Base-by-base conservation (phyloP, 2,888 invertebrate genomes). In the Idaea straminata region DNA sequence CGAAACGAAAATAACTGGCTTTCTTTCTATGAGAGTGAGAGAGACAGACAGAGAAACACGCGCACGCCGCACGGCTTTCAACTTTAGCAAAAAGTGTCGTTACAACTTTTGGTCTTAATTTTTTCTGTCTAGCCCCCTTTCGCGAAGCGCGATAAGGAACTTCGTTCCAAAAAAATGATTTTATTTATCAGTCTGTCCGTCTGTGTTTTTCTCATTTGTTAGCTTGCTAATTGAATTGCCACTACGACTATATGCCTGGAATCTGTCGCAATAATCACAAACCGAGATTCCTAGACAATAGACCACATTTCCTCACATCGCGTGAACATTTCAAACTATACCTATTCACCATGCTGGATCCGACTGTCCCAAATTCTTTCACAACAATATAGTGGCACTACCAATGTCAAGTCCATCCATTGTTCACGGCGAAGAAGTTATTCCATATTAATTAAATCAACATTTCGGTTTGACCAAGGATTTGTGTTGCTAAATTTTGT, bases 341-440 rank as follows among this genome's bases (percentile, higher is more conserved):
- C 36, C 35, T 62, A 36, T 65, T 16, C 57, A 64, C 64, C 66
- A 66, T 64, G 64, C 25, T 62, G 63, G 59, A 66, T 61, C 57
- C 57, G 62, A 66, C 66, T 66, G 64, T 47, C 7, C 64, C 66
- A 72, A 64, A 65, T 62, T 66, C 68, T 71, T 72, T 67, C 70
- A 58, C 62, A 66, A 72, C 72, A 70, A 69, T 70, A 65, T 4
- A 63, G 60, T 66, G 60, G 66, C 63, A 60, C 59, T 70, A 60
- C 62, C 72, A 73, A 72, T 73, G 72, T 70, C 73, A 73, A 70
- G 70, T 67, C 63, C 68, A 70, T 62, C 66, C 62, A 66, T 73
- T 72, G 70, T 70, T 62, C 57, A 47, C 47, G 10, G 47, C 64
- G 58, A 59, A 61, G 47, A 60, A 65, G 63, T 63, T 64, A 67